Percentiles rank a stretch among this genome's conserved stretches.
Evolutionary conservation across 1,140 invertebrate genomes (phyloP).

Genomic region (Epicauta chinensis): DNA sequence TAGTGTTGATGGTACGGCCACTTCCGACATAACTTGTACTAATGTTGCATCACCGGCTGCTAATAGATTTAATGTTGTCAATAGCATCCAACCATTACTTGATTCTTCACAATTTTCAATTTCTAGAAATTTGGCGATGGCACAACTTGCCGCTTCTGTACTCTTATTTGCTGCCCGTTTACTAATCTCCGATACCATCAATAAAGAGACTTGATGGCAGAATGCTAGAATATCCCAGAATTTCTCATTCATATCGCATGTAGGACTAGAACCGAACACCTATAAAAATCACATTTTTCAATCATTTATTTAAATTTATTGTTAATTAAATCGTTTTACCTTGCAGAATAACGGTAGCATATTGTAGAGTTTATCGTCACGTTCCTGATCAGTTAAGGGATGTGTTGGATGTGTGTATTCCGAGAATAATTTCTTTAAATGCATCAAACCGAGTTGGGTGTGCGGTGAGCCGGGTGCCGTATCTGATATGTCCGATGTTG

Average conservation of each 20-base stretch:
- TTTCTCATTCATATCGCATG: slow-evolving; percentile 90
- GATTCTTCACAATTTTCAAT: slow-evolving; percentile 88
- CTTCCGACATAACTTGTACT: slow-evolving; percentile 87
- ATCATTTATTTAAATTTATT: slow-evolving; percentile 1
- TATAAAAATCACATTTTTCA: slow-evolving; percentile 37
- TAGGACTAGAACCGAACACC: slow-evolving; percentile 87
- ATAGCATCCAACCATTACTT: slow-evolving; percentile 94
- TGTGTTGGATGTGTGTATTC: slow-evolving; percentile 86
- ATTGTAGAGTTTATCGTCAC: slow-evolving; percentile 92
- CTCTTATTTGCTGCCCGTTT: slow-evolving; percentile 91
- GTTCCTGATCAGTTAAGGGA: slow-evolving; percentile 71
- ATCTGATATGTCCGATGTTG: slow-evolving; percentile 46
- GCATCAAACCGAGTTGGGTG: slow-evolving; percentile 86
- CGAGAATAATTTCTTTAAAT: slow-evolving; percentile 91
- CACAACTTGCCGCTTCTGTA: slow-evolving; percentile 90
- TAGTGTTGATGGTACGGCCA: slow-evolving; percentile 92
- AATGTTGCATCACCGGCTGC: slow-evolving; percentile 75
- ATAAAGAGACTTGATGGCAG: slow-evolving; percentile 86
- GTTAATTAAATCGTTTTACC: slow-evolving; percentile 52
- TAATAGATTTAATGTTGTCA: slow-evolving; percentile 85
- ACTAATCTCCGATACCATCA: slow-evolving; percentile 94
- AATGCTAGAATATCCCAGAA: slow-evolving; percentile 91
- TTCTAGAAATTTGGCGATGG: slow-evolving; percentile 93
- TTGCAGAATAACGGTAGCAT: slow-evolving; percentile 98
- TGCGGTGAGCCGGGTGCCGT: slow-evolving; percentile 60